These are phyloP conservation scores for Centruroides sculpturatus DNA, from an alignment of 1,140 invertebrate species.

Conservation along the genomic window DNA sequence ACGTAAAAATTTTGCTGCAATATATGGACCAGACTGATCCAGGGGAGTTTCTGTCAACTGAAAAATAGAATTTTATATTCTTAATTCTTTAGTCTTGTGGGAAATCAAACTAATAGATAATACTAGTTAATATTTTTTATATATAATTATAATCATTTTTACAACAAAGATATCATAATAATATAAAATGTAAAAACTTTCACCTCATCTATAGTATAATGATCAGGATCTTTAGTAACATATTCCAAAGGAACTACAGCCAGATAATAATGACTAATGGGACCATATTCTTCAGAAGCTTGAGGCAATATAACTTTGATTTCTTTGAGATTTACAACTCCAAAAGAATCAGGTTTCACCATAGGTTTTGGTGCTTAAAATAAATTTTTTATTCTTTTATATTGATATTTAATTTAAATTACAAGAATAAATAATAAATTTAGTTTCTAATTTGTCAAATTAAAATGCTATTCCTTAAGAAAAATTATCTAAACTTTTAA, in stretches of 20 bases:
- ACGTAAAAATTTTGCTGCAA: conserved; percentile 86
- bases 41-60: conserved; percentile 12
- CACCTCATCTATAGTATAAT: conserved; percentile 66
- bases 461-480: too few relatives aligned
- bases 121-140: too few relatives aligned
- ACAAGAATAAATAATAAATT: too few relatives aligned
- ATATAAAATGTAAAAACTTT: background rate
- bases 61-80: background rate
- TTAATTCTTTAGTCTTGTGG: background rate
- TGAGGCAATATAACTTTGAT: conserved; percentile 82
- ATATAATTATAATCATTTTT: background rate
- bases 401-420: too few relatives aligned
- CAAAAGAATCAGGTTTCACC: conserved; percentile 86
- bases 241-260: conserved; percentile 83
- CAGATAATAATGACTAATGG: conserved; percentile 92
- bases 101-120: background rate
- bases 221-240: conserved; percentile 48
- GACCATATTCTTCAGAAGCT: conserved; percentile 95
- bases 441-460: too few relatives aligned
- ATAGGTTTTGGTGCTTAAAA: conserved; percentile 70
- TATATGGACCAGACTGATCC: conserved; percentile 55
- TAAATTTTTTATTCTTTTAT: too few relatives aligned
- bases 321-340: conserved; percentile 48
- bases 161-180: background rate
- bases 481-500: too few relatives aligned